Evolutionary conservation across 2,888 invertebrate species (phyloP), one percentile per base, ranked within the genome.

Genomic region (Labia minor): DNA sequence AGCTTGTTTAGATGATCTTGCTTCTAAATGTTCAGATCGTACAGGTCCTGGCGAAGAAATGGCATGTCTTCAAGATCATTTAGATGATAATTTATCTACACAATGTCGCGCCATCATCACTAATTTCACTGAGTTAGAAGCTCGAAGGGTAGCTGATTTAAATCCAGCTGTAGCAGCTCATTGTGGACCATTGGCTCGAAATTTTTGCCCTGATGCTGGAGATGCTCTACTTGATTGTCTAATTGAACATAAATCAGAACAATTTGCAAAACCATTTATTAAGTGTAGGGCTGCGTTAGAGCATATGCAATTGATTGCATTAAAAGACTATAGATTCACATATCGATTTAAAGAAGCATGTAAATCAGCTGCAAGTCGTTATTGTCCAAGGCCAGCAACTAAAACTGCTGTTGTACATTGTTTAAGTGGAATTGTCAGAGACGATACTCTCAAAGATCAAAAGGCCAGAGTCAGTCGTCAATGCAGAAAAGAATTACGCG

Each of bases 341-440:
- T 90, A 89, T 74, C 93, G 93, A 77, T 98, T 99, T 77, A 95
- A 96, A 79, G 87, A 95, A 76, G 92, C 95, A 0, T 99, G 98
- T 74, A 89, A 89, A 73, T 84, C 86, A 1, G 87, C 89, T 76
- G 94, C 94, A 0, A 81, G 78, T 33, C 76, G 79, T 66, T 79
- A 80, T 73, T 88, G 87, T 73, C 77, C 73, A 70, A 73, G 66
- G 71, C 74, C 68, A 72, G 74, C 72, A 74, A 76, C 69, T 75
- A 80, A 75, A 74, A 74, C 73, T 69, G 89, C 92, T 72, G 92
- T 92, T 3, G 88, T 95, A 14, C 82, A 84, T 66, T 96, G 95
- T 76, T 80, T 95, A 69, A 96, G 96, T 79, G 90, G 92, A 77
- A 88, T 90, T 70, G 88, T 96, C 65, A 85, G 94, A 70, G 92